A percentile compares a stretch with the other conserved stretches of the same genome.
Evolutionary conservation across 2,113 vertebrate genomes (phyloP).

Genomic region (Sitta europaea): DNA sequence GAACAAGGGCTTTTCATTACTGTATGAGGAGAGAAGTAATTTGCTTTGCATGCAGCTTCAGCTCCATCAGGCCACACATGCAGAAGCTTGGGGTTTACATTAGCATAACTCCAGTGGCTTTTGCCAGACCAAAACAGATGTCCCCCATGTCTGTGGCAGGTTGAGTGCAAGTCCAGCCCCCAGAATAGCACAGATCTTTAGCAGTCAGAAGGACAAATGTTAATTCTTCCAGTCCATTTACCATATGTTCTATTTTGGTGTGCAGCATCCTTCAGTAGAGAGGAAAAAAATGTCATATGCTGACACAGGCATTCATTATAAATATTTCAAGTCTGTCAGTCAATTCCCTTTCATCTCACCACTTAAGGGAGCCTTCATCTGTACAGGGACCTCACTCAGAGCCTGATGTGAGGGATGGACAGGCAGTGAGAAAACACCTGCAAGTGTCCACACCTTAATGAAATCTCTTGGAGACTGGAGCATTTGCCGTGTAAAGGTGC

Average conservation of each 20-base stretch:
- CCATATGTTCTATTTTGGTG: background rate
- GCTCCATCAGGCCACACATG: conserved; percentile 21
- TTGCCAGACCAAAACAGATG: conserved; percentile 32
- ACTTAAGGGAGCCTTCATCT: background rate
- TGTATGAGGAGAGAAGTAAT: background rate
- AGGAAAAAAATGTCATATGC: background rate
- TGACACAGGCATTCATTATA: background rate
- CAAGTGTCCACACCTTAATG: background rate
- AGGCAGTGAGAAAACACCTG: background rate
- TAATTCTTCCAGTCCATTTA: conserved; percentile 8
- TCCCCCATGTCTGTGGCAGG: conserved; percentile 12
- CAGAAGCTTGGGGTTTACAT: conserved; percentile 14
- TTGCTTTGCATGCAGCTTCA: conserved; percentile 25
- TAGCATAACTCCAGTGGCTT: background rate
- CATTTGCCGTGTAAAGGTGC: background rate
- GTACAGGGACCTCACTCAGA: background rate
- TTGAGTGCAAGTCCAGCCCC: background rate
- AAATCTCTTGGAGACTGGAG: background rate
- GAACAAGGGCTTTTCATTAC: conserved; percentile 25
- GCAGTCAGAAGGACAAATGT: background rate
- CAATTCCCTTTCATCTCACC: background rate
- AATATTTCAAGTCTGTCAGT: background rate
- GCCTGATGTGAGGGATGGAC: background rate
- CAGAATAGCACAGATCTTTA: background rate
- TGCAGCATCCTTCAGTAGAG: background rate